phyloP scores from a whole-genome alignment of 2,888 invertebrate species.

The Petrolisthes manimaculis region DNA sequence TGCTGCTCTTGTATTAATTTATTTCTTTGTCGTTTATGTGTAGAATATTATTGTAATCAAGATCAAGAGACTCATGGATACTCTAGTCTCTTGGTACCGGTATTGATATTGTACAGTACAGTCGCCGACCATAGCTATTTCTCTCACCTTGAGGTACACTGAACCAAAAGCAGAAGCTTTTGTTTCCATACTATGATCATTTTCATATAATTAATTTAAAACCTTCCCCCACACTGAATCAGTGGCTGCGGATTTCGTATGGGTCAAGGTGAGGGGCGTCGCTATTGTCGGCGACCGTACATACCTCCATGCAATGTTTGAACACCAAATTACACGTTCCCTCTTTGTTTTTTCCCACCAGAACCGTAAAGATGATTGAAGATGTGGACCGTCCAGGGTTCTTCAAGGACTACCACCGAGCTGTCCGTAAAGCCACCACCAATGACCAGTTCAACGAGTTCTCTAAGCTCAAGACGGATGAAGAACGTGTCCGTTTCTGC shows the following conservation, averaged over 20 bases:
- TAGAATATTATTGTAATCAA: too few relatives aligned
- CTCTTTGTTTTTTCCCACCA: slow-evolving; percentile 6
- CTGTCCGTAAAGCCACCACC: slow-evolving; percentile 74
- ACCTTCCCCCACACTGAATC: too few relatives aligned
- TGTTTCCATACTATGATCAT: not conserved
- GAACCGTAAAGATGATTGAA: slow-evolving; percentile 52
- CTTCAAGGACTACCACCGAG: slow-evolving; percentile 78
- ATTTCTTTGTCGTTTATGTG: too few relatives aligned
- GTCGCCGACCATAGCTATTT: too few relatives aligned
- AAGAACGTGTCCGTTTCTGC: slow-evolving; percentile 77
- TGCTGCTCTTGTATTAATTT: too few relatives aligned
- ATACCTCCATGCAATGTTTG: not conserved
- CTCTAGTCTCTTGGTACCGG: too few relatives aligned
- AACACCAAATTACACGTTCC: not conserved
- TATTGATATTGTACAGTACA: too few relatives aligned
- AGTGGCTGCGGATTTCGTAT: too few relatives aligned
- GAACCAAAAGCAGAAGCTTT: too few relatives aligned
- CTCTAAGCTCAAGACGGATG: slow-evolving; percentile 76
- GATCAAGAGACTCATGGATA: too few relatives aligned
- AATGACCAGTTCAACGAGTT: slow-evolving; percentile 77
- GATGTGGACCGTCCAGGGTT: slow-evolving; percentile 68
- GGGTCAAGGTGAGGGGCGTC: not conserved
- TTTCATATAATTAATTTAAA: too few relatives aligned
- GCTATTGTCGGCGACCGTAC: not conserved
- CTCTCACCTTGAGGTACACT: too few relatives aligned